Evolutionary conservation across 2,113 vertebrate genomes (phyloP).

Genomic region (Galemys pyrenaicus): DNA sequence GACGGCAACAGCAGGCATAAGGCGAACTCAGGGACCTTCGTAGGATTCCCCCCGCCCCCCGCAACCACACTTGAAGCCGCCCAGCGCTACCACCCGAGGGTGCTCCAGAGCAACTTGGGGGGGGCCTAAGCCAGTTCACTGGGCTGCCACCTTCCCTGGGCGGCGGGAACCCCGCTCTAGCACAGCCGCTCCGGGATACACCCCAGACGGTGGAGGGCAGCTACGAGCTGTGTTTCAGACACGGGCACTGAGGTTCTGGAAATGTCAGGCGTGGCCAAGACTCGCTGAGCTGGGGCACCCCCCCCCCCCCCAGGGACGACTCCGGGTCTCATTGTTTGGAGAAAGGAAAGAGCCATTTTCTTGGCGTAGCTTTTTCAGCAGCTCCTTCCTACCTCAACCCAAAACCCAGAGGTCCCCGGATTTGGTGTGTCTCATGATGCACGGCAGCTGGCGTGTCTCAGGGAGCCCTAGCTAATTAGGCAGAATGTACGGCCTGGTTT

Average conservation of each 20-base stretch:
- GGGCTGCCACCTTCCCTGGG: neutral
- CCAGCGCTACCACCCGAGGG: neutral
- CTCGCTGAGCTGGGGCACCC: neutral
- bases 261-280: neutral
- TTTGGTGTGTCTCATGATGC: neutral
- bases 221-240: neutral
- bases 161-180: neutral
- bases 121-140: rapidly evolving
- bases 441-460: slow-evolving; percentile 19
- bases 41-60: too few species aligned
- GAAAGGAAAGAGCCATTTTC: neutral
- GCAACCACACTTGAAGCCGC: neutral
- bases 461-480: slow-evolving; percentile 72
- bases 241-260: neutral
- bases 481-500: slow-evolving; percentile 71
- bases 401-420: neutral
- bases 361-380: neutral
- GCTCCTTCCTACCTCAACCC: neutral
- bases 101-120: rapidly evolving
- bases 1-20: rapidly evolving
- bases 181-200: neutral
- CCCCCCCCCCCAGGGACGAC: neutral
- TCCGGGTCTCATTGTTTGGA: neutral
- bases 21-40: neutral
- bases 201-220: neutral